Base-by-base conservation (phyloP, 2,797 vertebrate genomes). In the Babyrousa celebensis region DNA sequence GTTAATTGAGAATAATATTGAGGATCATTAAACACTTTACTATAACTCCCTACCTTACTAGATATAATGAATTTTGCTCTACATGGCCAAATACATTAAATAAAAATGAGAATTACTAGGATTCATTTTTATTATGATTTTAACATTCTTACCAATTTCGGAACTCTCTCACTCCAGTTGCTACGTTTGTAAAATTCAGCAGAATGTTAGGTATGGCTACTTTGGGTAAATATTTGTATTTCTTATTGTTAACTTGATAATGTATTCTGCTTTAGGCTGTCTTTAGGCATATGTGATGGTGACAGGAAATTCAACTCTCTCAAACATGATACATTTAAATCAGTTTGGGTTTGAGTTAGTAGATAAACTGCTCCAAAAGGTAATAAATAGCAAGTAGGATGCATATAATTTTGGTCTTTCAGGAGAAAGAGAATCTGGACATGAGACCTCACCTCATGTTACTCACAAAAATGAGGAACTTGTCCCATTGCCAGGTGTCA, bases 381-480 rank as follows among this genome's bases (percentile, higher is more conserved):
- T 83, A 95, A 96, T 95, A 84, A 95, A 96, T 95, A 84, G 78
- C 86, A 97, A 86, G 36, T 85, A 95, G 56, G 43, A 48, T 92
- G 87, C 18, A 80, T 96, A 21, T 85, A 65, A n/a, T 77, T 89
- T 20, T 25, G 11, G 14, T 56, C 85, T 96, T 36, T 84, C 36
- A 10, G 5, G 40, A 63, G 6, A 86, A 91, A 91, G 16, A 72
- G 25, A 90, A 82, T 82, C 60, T 88, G 29, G 92, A 88, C 23
- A 72, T 71, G 63, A 48, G 32, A 60, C 14, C 43, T 85, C n/a
- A 71, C 8, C 8, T 52, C 23, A 71, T 68, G 20, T 71, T 86
- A 21, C 6, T 84, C 12, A 63, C n/a, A 21, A 93, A 88, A 91
- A 93, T 25, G 7, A 16, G 3, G 27, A 87, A 78, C 27, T 12